Evolutionary conservation across 2,888 invertebrate species (phyloP).

Genomic region (Lasioglossum leucozonium): DNA sequence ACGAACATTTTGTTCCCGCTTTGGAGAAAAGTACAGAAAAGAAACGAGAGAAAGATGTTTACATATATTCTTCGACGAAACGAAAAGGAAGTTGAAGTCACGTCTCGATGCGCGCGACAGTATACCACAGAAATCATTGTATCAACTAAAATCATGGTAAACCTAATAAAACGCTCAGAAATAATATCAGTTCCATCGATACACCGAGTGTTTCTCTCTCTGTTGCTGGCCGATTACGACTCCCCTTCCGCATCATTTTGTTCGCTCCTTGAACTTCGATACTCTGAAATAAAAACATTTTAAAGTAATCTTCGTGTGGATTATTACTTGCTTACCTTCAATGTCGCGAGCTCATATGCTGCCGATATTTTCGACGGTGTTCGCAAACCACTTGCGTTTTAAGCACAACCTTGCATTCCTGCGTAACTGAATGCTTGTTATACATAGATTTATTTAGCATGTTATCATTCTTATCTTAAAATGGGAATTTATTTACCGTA

Average conservation of each 20-base stretch:
- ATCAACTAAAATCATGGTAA: conserved; percentile 84
- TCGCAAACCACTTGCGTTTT: too few species aligned
- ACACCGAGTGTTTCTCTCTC: conserved; percentile 29
- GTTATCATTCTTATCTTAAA: too few species aligned
- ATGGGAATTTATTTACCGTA: too few species aligned
- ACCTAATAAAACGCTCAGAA: conserved; percentile 84
- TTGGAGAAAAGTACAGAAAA: background rate
- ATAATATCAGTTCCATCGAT: conserved; percentile 60
- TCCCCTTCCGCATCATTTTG: background rate
- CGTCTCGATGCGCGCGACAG: conserved; percentile 69
- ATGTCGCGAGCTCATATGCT: too few species aligned
- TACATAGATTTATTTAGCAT: too few species aligned
- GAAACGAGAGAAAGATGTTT: background rate
- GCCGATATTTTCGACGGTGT: too few species aligned
- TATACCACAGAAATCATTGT: conserved; percentile 84
- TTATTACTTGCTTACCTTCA: too few species aligned
- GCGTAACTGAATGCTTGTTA: too few species aligned
- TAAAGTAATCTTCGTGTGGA: background rate
- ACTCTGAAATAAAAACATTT: background rate
- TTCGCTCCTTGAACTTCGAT: background rate
- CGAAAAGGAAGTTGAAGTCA: conserved; percentile 64
- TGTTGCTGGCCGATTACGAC: background rate
- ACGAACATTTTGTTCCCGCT: background rate
- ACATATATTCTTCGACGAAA: conserved; percentile 6
- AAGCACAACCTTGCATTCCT: too few species aligned